Evolutionary conservation across 2,888 invertebrate genomes (phyloP), one percentile per base, ranked within the genome.

Genomic region (Therioaphis trifolii): DNA sequence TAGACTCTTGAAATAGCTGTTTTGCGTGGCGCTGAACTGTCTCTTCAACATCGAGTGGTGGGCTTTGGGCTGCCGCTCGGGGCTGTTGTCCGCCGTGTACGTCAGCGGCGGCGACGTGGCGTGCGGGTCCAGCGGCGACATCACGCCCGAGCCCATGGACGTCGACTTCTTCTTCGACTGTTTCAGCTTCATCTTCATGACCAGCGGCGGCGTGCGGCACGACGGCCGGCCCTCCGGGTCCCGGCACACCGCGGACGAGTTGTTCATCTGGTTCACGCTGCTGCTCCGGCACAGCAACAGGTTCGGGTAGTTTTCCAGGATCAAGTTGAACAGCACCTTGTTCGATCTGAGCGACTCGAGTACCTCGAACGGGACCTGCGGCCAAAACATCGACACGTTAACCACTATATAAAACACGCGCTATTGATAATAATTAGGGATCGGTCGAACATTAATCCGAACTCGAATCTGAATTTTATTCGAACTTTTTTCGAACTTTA

Each of bases 241-340:
- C 14, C 63, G 72, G 61, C 21, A 35, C 4, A 35, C n/a, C 35
- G 29, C 18, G 4, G 78, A 78, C 27, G 40, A 86, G 9, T 46
- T 84, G 86, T 89, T 88, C 2, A 93, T 87, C 85, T 91, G 86
- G 78, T 92, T 92, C 86, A 93, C 93, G 0, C 93, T 93, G 76
- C 90, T 90, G 87, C 93, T 92, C 87, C 92, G 90, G 86, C 92
- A 90, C 63, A 91, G 89, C 82, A 94, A 88, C 55, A 94, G 88
- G 80, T 92, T 92, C 7, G 94, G 94, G 88, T 94, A 94, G 87
- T 93, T 93, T 87, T 93, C 92, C 85, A 94, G 88, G 84, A 94
- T 92, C 15, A 93, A 92, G 85, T 92, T 92, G 88, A 93, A 93
- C 9, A 93, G 89, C 74, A 91, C 91, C 85, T 92, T 92, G 87